Evolutionary conservation across 2,113 vertebrate species (phyloP).

Genomic region (Platysternon megacephalum): DNA sequence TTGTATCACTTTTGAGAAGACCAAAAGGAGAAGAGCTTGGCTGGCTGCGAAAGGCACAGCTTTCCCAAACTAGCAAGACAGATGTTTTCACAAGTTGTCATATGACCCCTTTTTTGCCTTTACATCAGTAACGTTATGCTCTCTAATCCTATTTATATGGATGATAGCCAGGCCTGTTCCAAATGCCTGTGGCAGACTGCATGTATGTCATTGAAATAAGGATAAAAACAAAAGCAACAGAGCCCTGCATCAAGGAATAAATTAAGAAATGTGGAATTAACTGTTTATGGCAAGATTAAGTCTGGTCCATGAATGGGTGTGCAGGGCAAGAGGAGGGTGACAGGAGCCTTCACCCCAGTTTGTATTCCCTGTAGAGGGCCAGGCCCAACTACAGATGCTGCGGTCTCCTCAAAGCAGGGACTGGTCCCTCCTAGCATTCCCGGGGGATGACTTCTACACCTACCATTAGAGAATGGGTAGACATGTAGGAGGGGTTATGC

Average conservation of each 20-base stretch:
- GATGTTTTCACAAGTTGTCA: conserved; percentile 63
- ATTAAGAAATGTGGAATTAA: not conserved
- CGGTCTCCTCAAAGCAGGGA: not conserved
- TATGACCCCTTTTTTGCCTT: conserved; percentile 15
- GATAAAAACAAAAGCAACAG: not conserved
- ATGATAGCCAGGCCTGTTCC: not conserved
- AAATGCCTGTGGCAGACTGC: not conserved
- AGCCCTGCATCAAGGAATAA: not conserved
- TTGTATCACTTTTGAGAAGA: conserved; percentile 31
- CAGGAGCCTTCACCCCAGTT: not conserved
- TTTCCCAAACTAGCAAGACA: conserved; percentile 32
- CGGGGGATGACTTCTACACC: not conserved
- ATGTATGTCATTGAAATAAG: not conserved
- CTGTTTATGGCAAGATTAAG: not conserved
- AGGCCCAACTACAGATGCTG: not conserved
- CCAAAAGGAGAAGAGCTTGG: conserved; percentile 11
- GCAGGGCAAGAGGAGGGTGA: not conserved
- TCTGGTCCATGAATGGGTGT: not conserved
- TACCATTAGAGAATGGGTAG: not conserved
- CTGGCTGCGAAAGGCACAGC: conserved; percentile 37
- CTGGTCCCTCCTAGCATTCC: not conserved
- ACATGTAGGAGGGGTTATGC: accelerated
- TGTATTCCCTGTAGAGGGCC: not conserved
- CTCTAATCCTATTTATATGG: conserved; percentile 59
- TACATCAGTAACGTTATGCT: conserved; percentile 40